Conservation (phyloP, 2,888 invertebrate species). For the Eulithis prunata region DNA sequence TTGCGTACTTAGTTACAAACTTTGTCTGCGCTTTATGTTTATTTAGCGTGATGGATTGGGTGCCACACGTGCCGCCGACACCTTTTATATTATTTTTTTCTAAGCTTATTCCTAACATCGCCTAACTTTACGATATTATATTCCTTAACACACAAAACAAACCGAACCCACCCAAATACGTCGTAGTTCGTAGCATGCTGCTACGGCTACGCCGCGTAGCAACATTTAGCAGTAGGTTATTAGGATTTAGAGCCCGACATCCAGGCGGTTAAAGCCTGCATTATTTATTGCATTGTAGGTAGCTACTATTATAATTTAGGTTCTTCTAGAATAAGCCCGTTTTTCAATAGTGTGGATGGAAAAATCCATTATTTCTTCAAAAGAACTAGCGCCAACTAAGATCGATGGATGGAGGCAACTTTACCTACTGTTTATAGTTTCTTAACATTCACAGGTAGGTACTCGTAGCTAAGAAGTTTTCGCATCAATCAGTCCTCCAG, state of each 20-base stretch:
- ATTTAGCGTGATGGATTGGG: constrained; percentile 43
- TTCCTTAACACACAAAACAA: not conserved
- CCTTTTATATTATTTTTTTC: constrained; percentile 38
- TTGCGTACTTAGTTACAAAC: constrained; percentile 33
- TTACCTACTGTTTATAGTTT: constrained; percentile 28
- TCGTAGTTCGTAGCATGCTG: too few species aligned
- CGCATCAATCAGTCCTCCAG: constrained; percentile 44
- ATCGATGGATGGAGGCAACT: constrained; percentile 39
- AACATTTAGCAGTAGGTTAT: too few species aligned
- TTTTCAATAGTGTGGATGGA: constrained; percentile 25
- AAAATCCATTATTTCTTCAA: constrained; percentile 34
- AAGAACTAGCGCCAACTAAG: constrained; percentile 37
- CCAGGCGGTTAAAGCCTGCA: too few species aligned
- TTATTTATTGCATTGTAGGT: too few species aligned
- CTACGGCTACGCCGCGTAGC: too few species aligned
- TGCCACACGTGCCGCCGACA: constrained; percentile 42
- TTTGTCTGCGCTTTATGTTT: constrained; percentile 37
- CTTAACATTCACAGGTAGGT: constrained; percentile 37
- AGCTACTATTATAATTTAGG: too few species aligned
- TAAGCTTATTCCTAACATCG: constrained; percentile 16
- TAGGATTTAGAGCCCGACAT: too few species aligned
- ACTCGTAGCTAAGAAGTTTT: constrained; percentile 35
- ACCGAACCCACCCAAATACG: not conserved
- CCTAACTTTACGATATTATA: not conserved
- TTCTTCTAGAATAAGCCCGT: constrained; percentile 2